Evolutionary conservation across 2,888 invertebrate genomes (phyloP), one percentile per base, ranked within the genome.

Genomic region (Neoaliturus tenellus): DNA sequence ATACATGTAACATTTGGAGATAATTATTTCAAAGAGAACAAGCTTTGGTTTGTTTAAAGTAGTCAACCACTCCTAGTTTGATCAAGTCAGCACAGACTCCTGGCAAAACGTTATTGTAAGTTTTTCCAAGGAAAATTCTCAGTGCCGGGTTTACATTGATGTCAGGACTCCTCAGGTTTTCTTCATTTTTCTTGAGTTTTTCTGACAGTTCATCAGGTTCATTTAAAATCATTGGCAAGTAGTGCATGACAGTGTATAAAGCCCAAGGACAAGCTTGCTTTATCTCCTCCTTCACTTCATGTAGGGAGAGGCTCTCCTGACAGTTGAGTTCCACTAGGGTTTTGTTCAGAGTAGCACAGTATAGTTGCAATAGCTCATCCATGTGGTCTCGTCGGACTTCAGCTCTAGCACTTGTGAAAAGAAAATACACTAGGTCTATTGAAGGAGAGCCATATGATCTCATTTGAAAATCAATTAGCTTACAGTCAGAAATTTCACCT

Each of bases 401-500:
- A 0, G 12, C n/a, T 25, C 35, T 44, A 0, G 83, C 81, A 58
- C 84, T 84, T 0, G 82, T 82, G 33, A 33, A 44, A 14, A 85
- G 33, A 35, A 86, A 85, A 44, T 85, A 85, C 12, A 80, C 25
- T 1, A 85, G 48, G 51, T 85, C 85, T 28, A 73, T 55, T 5
- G 82, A 80, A 14, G 80, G 73, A 33, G 73, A 35, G 12, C 83
- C 82, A 39, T 69, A 78, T 44, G 80, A 78, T n/a, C 58, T 78
- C 25, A 85, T 14, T 58, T 85, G 85, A 41, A 84, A 85, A 55
- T 85, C 86, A 10, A 85, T 81, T 17, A 86, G 35, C 44, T 75
- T 75, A 41, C 44, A 44, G 25, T 75, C 73, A 2, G 28, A 17
- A 17, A 75, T 39, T 12, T 44, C 23, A 12, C 73, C 73, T n/a